Base-by-base conservation (phyloP, 2,888 invertebrate species). In the Neria commutata region DNA sequence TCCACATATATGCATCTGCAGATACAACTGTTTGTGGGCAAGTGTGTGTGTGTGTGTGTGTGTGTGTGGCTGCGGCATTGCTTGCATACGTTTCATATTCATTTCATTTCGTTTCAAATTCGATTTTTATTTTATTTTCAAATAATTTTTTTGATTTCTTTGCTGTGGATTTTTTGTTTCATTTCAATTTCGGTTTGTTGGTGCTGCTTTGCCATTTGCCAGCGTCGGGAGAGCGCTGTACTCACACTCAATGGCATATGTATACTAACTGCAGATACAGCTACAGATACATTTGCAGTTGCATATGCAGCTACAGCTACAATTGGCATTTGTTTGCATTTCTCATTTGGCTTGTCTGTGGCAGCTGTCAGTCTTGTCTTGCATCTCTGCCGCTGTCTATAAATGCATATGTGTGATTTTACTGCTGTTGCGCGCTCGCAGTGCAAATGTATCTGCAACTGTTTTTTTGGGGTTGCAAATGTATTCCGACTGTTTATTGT, bases 341-440 rank as follows among this genome's bases (percentile, higher is more conserved):
- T 71, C 73, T 71, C 73, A 73, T 73, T 71, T 72, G 68, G 67
- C 67, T 73, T 63, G 73, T 73, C 59, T 71, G 25, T n/a, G n/a
- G 26, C 29, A 48, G 29, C 29, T 16, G 16, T 14, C 11, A 23
- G 2, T 45, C 10, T 14, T 11, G 11, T 21, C 17, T 48, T 29
- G 48, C n/a, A n/a, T 29, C 29, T n/a, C 29, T 29, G 23, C 3
- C 45, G 19, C 21, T 46, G 24, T 46, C 2, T 42, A 42, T 3
- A 1, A 17, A 42, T 42, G 19, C 8, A 42, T 42, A 17, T 25
- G 25, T 48, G 34, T 21, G 50, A 8, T 34, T 6, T 34, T 14
- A 3, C 3, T n/a, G 29, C 48, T 6, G 17, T 29, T n/a, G 48
- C 48, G 48, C 48, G 48, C 48, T 26, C 26, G 49, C 17, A 17